phyloP scores from a whole-genome alignment of 2,888 invertebrate species.

The Malthinus flaveolus region DNA sequence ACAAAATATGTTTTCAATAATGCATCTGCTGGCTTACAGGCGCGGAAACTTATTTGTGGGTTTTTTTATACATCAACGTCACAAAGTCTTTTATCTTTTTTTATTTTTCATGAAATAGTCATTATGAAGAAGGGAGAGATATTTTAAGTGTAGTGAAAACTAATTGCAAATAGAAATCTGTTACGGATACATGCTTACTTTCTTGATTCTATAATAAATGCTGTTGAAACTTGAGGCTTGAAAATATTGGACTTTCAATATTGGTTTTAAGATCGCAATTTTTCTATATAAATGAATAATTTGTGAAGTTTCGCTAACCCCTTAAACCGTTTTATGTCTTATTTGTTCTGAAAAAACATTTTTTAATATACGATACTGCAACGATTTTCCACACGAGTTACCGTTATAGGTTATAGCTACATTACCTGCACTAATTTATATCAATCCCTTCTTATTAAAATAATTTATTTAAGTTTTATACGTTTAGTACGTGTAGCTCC shows the following conservation, averaged over 20 bases:
- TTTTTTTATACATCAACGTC: conserved; percentile 36
- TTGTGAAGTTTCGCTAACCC: too few relatives aligned
- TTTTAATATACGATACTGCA: too few relatives aligned
- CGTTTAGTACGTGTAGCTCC: too few relatives aligned
- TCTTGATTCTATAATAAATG: conserved; percentile 24
- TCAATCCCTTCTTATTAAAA: too few relatives aligned
- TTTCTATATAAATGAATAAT: neutral
- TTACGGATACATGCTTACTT: conserved; percentile 23
- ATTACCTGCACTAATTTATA: too few relatives aligned
- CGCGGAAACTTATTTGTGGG: conserved; percentile 43
- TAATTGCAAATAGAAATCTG: conserved; percentile 23
- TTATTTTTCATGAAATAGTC: conserved; percentile 27
- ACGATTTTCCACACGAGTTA: too few relatives aligned
- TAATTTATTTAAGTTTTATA: too few relatives aligned
- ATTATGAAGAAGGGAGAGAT: conserved; percentile 24
- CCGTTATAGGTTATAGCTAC: too few relatives aligned
- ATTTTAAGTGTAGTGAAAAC: conserved; percentile 15
- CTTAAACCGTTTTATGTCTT: too few relatives aligned
- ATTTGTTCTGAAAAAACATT: too few relatives aligned
- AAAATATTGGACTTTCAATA: conserved; percentile 22
- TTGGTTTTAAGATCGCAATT: conserved; percentile 8
- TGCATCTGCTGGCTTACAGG: conserved; percentile 44
- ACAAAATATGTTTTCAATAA: conserved; percentile 51
- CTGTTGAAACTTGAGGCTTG: conserved; percentile 13
- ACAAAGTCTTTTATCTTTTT: conserved; percentile 25